Base-by-base conservation (phyloP, 2,113 vertebrate genomes). In the Lethenteron reissneri region DNA sequence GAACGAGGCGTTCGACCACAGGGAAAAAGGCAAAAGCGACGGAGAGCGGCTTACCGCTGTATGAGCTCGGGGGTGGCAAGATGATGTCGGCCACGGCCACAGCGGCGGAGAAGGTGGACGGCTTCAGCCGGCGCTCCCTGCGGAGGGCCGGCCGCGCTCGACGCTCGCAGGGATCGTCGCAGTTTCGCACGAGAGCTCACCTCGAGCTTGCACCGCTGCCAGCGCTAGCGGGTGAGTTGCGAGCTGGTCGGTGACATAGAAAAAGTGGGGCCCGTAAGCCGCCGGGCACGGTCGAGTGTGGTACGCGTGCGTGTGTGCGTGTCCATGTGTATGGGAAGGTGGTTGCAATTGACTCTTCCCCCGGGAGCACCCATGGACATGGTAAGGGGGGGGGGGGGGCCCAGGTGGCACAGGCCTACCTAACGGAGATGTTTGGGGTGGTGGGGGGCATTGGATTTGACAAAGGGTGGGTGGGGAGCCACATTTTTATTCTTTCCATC, bases 111-210 rank as follows among this genome's bases (percentile, higher is more conserved):
- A 92, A 92, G 74, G 88, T 92, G 79, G 89, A 91, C 4, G 89
- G 89, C 73, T 92, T 91, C 77, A 87, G 87, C 56, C 84, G 89
- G 25, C 80, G 88, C 12, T 90, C 89, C 57, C 88, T 92, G 76
- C 87, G 87, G 76, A 81, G 89, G 68, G 85, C 88, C 73, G 89
- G 90, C 82, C 84, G 88, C 64, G 88, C 88, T 78, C 80, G 89
- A 56, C 82, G 89, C 69, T 91, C 89, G 58, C 89, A 90, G 77
- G 89, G 88, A 76, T 91, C 88, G 13, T 92, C 89, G 72, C 88
- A 91, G 80, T 92, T 92, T 80, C 88, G 88, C 71, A 88, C 90
- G 84, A 90, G 88, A 80, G 88, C 86, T 77, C 88, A 90, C 80
- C 87, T 90, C 80, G 89, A 92, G 80, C 84, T 92, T 72, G 89